Conservation (phyloP, 2,113 vertebrate genomes). For the Chlamydotis undulata region DNA sequence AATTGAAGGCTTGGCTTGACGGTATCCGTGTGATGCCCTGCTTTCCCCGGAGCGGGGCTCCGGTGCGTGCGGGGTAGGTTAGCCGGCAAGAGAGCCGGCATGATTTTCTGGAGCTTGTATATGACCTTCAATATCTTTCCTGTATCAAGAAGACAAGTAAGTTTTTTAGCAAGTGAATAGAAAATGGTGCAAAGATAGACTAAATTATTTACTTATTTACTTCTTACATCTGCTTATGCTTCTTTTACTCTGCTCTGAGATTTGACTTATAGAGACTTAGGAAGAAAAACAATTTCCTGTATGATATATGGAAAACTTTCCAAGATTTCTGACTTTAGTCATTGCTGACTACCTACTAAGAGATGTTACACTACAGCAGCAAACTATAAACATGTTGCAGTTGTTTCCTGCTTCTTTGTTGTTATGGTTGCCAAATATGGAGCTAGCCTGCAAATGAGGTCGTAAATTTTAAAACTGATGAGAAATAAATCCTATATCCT, state of each 20-base stretch:
- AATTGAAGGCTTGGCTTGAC: too few relatives aligned
- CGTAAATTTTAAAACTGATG: background rate
- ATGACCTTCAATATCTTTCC: constrained; percentile 1
- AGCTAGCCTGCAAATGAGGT: background rate
- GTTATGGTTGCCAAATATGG: background rate
- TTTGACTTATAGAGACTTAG: background rate
- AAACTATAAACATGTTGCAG: background rate
- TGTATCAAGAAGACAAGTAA: constrained; percentile 10
- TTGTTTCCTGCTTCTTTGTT: background rate
- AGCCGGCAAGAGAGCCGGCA: too few relatives aligned
- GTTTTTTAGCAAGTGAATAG: constrained; percentile 30
- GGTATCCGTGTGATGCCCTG: too few relatives aligned
- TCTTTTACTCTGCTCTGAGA: background rate
- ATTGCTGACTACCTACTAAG: background rate
- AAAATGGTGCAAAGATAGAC: constrained; percentile 29
- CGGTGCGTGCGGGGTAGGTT: too few relatives aligned
- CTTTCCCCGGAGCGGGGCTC: too few relatives aligned
- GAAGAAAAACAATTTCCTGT: background rate
- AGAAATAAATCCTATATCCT: background rate
- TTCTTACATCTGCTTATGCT: background rate
- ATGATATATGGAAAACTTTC: background rate
- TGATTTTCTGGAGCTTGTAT: background rate
- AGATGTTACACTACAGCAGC: background rate
- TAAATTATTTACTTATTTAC: background rate
- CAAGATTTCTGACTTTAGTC: background rate